Percentiles rank a stretch among this genome's conserved stretches.
Conservation (phyloP, 2,113 vertebrate genomes). For the Larimichthys polyactis region DNA sequence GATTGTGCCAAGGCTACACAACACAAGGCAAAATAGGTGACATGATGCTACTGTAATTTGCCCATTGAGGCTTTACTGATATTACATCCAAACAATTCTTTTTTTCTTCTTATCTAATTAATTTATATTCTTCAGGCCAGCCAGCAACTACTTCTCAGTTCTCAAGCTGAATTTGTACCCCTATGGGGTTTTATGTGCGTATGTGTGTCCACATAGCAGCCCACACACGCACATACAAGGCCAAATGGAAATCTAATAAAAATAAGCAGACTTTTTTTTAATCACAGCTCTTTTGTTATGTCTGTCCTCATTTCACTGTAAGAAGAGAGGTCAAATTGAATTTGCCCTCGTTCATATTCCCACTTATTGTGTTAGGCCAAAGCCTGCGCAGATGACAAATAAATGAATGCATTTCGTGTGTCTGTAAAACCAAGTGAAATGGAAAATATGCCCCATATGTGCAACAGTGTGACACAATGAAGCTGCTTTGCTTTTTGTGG, state of each 20-base stretch:
- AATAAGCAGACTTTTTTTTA: slow-evolving; percentile 16
- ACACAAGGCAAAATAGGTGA: neutral
- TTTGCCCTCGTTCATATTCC: slow-evolving; percentile 39
- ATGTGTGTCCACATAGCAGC: neutral
- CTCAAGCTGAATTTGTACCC: neutral
- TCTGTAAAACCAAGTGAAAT: slow-evolving; percentile 44
- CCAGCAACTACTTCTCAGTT: slow-evolving; percentile 3
- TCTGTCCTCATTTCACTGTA: slow-evolving; percentile 55
- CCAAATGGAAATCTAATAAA: slow-evolving; percentile 56
- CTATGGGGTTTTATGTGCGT: neutral
- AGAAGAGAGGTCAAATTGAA: slow-evolving; percentile 71
- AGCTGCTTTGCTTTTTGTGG: slow-evolving; percentile 35
- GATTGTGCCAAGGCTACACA: neutral
- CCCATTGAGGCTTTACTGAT: neutral
- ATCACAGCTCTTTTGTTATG: slow-evolving; percentile 45
- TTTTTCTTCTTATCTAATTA: neutral
- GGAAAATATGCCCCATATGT: slow-evolving; percentile 20
- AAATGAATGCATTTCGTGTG: slow-evolving; percentile 51
- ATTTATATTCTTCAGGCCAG: neutral
- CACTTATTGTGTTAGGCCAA: slow-evolving; percentile 65
- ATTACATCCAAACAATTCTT: slow-evolving; percentile 1
- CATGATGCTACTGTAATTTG: neutral
- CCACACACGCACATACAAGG: slow-evolving; percentile 18
- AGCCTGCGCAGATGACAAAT: slow-evolving; percentile 41
- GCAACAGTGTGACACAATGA: slow-evolving; percentile 25